Evolutionary conservation across 2,888 invertebrate genomes (phyloP).

Genomic region (Caenorhabditis parvicauda): DNA sequence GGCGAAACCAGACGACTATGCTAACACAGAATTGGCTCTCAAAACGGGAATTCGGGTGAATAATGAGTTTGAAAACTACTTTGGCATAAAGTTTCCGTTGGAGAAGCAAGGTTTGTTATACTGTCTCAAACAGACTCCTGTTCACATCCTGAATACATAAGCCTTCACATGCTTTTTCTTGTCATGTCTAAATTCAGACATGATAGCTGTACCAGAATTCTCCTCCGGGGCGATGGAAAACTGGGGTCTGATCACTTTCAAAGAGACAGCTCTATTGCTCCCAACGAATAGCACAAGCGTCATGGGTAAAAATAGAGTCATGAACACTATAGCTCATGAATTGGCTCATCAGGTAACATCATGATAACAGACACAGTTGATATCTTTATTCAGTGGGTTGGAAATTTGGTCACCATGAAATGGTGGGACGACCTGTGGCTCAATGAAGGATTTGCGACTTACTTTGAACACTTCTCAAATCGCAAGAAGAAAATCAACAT

Average conservation of each 20-base stretch:
- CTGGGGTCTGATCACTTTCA: conserved; percentile 87
- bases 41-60: conserved; percentile 67
- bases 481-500: no score
- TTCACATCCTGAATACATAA: no score
- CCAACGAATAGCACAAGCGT: conserved; percentile 74
- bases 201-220: conserved; percentile 84
- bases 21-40: conserved; percentile 73
- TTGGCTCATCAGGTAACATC: conserved; percentile 13
- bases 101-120: conserved; percentile 80
- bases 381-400: conserved; percentile 62
- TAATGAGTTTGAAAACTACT: conserved; percentile 74
- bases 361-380: background rate
- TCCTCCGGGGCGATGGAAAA: conserved; percentile 88
- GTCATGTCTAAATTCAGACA: conserved; percentile 66
- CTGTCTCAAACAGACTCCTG: no score
- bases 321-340: conserved; percentile 71
- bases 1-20: conserved; percentile 69
- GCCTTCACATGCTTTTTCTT: no score
- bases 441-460: no score
- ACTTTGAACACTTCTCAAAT: no score
- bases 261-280: conserved; percentile 64
- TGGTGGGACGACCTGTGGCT: conserved; percentile 63
- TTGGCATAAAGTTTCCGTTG: conserved; percentile 79
- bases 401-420: conserved; percentile 63
- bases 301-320: conserved; percentile 77